Conservation (phyloP, 1,140 invertebrate genomes). For the Hyles euphorbiae region DNA sequence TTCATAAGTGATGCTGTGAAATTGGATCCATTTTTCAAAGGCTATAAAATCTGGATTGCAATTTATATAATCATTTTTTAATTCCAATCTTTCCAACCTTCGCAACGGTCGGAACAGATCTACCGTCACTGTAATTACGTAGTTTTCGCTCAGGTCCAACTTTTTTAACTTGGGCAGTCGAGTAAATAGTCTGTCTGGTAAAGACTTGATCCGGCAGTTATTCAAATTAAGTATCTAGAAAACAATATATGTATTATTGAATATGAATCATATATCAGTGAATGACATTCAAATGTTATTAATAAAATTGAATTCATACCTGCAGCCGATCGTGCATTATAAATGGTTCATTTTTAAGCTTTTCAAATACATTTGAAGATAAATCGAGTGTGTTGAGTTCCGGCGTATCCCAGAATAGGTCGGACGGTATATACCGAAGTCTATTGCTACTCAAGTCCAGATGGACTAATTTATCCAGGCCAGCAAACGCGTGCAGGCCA, state of each 20-base stretch:
- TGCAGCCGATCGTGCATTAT: constrained; percentile 59
- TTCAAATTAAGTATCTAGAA: constrained; percentile 75
- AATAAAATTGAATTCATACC: constrained; percentile 26
- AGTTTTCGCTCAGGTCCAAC: constrained; percentile 73
- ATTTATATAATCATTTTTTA: constrained; percentile 64
- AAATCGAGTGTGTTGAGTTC: constrained; percentile 54
- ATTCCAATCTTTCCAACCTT: constrained; percentile 59
- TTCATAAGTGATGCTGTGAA: constrained; percentile 45
- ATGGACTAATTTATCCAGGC: constrained; percentile 49
- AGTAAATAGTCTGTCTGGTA: constrained; percentile 61
- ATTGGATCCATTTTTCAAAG: constrained; percentile 55
- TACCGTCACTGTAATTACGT: constrained; percentile 58
- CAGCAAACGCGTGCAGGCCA: constrained; percentile 64
- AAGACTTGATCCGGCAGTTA: constrained; percentile 65
- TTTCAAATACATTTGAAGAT: constrained; percentile 66
- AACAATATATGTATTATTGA: neutral
- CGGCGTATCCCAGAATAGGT: constrained; percentile 66
- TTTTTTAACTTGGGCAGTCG: constrained; percentile 68
- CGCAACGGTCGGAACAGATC: constrained; percentile 56
- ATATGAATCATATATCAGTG: too few species aligned
- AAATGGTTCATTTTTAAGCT: constrained; percentile 62
- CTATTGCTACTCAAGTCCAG: constrained; percentile 63
- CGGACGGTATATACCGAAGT: constrained; percentile 51
- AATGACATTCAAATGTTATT: too few species aligned
- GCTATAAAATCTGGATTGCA: constrained; percentile 62